Conservation (phyloP, 2,113 vertebrate genomes). For the Anhinga anhinga region DNA sequence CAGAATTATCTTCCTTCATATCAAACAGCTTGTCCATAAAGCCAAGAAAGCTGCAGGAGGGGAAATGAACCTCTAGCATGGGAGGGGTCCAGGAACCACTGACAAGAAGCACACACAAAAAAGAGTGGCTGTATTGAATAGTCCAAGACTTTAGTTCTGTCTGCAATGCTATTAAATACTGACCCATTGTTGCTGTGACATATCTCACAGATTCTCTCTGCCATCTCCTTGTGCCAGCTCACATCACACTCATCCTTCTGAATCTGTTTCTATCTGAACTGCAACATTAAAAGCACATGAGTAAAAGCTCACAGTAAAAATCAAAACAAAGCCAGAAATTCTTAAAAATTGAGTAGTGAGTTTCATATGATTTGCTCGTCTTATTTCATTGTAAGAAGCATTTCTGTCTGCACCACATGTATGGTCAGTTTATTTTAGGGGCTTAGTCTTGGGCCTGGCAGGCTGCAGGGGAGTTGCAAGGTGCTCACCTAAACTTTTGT, state of each 20-base stretch:
- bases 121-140: not conserved
- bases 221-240: conserved; percentile 4
- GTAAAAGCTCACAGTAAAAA: not conserved
- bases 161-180: not conserved
- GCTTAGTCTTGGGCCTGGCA: not conserved
- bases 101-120: not conserved
- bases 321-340: not conserved
- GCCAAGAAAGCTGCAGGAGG: not conserved
- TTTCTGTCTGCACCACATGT: not conserved
- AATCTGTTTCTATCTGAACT: not conserved
- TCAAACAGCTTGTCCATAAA: not conserved
- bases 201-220: not conserved
- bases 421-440: not conserved
- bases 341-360: not conserved
- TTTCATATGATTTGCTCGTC: not conserved
- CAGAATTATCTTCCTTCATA: not conserved
- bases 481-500: not conserved
- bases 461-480: not conserved
- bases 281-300: not conserved
- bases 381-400: not conserved
- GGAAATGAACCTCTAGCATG: not conserved
- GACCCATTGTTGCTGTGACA: not conserved
- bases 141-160: not conserved
- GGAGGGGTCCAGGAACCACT: not conserved
- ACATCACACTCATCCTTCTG: not conserved